Conservation (phyloP, 2,888 invertebrate genomes). For the Phymatocera aterrima region DNA sequence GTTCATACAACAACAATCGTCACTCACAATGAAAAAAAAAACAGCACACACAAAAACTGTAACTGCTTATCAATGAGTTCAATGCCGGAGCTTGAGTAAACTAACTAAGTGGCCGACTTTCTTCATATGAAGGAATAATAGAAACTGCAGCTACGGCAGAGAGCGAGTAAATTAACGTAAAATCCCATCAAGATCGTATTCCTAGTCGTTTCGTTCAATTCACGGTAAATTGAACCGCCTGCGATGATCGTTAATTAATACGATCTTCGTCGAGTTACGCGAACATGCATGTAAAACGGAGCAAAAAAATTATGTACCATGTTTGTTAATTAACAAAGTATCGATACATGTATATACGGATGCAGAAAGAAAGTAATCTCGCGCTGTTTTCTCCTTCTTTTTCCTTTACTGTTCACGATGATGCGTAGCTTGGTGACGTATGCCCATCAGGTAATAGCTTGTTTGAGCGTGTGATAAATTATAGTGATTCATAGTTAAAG, state of each 20-base stretch:
- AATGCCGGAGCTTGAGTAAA: conserved; percentile 15
- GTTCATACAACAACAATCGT: neutral
- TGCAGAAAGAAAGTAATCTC: neutral
- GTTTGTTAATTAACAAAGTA: no score
- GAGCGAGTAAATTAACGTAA: neutral
- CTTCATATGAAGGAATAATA: neutral
- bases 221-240: neutral
- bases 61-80: conserved; percentile 14
- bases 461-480: no score
- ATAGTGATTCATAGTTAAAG: neutral
- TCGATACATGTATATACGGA: neutral
- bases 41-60: neutral
- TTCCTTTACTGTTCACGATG: neutral
- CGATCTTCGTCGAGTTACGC: neutral
- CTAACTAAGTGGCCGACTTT: neutral
- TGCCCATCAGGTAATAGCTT: neutral
- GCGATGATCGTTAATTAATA: neutral
- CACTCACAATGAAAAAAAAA: neutral
- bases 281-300: no score
- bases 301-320: no score
- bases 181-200: neutral
- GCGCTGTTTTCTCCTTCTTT: neutral
- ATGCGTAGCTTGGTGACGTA: neutral
- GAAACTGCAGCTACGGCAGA: neutral
- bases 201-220: neutral